A percentile compares a stretch with the other conserved stretches of the same genome.
phyloP scores from a whole-genome alignment of 2,888 invertebrate genomes.

The Psylliodes chrysocephalus region DNA sequence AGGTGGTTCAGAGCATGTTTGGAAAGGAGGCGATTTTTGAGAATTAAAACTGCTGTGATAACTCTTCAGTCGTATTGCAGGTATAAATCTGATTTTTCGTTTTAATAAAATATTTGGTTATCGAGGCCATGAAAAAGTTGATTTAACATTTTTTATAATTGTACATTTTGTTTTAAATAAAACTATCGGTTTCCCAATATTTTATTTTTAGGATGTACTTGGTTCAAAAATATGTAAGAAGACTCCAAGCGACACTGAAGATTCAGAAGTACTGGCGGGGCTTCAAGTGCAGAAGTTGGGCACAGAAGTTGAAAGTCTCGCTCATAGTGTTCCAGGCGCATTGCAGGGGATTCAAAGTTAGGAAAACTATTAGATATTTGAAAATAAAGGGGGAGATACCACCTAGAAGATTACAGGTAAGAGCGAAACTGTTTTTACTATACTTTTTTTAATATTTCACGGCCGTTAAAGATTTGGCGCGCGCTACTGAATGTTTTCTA shows the following conservation, averaged over 20 bases:
- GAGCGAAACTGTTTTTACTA: background rate
- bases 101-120: too few species aligned
- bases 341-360: slow-evolving; percentile 74
- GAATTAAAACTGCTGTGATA: slow-evolving; percentile 77
- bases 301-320: slow-evolving; percentile 70
- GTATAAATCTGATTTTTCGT: too few species aligned
- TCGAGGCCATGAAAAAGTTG: too few species aligned
- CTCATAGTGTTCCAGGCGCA: slow-evolving; percentile 77
- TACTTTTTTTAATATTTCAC: too few species aligned
- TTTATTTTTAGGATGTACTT: slow-evolving; percentile 67
- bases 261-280: slow-evolving; percentile 86
- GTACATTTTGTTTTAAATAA: background rate
- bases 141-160: too few species aligned
- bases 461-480: too few species aligned
- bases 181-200: too few species aligned
- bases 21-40: slow-evolving; percentile 80
- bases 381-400: slow-evolving; percentile 47
- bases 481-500: too few species aligned
- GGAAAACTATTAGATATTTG: slow-evolving; percentile 68
- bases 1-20: slow-evolving; percentile 88
- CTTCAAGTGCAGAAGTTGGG: slow-evolving; percentile 74
- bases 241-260: slow-evolving; percentile 69
- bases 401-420: slow-evolving; percentile 40
- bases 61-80: slow-evolving; percentile 79
- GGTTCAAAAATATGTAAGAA: slow-evolving; percentile 69